Evolutionary conservation across 2,797 vertebrate species (phyloP), one percentile per base, ranked within the genome.

Genomic region (Basileuterus tristriatus): DNA sequence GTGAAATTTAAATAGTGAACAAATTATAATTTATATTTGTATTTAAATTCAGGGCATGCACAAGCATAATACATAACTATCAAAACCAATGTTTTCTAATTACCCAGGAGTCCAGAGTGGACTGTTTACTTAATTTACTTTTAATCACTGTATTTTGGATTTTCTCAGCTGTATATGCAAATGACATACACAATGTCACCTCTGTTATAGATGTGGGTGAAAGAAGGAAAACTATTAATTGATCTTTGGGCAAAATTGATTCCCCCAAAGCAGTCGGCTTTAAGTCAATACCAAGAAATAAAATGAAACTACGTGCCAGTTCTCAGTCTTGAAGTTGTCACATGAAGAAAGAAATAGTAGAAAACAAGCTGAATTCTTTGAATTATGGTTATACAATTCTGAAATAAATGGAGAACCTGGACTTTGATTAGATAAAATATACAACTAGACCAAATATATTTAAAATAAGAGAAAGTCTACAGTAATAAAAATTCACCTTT

Each of bases 41-140:
- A 77, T 96, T 93, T 87, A 81, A 87, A 96, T 96, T 94, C 87
- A 75, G 34, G 50, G 72, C 81, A 92, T 90, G 77, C 23, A 50
- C 29, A n/a, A 77, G 29, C 69, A 90, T 86, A 93, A 90, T 83
- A 80, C 68, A 85, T 74, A 95, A 77, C 93, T 87, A 84, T 91
- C 80, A 96, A 94, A 97, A 88, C 9, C 86, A 91, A 90, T 94
- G 89, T 96, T 97, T 96, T 81, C 74, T 93, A 93, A 96, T 97
- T 95, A 96, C 92, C 88, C 87, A 87, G 67, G 91, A 87, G 92
- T 74, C 85, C 47, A 83, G 52, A 92, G 65, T 87, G 78, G 93
- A 91, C 87, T 87, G 59, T 93, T 97, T 93, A 93, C 84, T 94
- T 95, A 88, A 95, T 92, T 97, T 95, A 89, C 52, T 94, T 96